Base-by-base conservation (phyloP, 1,140 invertebrate genomes). In the Drosophila simulans region DNA sequence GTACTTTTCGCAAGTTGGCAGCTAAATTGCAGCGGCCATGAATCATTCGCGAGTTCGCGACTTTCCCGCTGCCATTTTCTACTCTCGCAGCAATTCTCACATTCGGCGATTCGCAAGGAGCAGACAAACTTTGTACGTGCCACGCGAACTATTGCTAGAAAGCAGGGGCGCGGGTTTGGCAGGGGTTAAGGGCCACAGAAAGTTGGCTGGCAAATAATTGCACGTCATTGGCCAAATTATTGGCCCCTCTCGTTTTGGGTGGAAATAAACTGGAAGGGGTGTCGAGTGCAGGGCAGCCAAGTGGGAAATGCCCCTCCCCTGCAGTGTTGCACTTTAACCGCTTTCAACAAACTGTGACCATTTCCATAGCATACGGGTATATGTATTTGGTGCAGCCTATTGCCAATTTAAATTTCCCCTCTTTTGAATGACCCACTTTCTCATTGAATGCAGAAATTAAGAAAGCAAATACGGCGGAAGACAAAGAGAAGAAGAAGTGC, bases 1-100 rank as follows among this genome's bases (percentile, higher is more conserved):
- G 83, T 89, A 89, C 84, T 88, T 88, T 88, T 88, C 66, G 84
- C 83, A 80, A 88, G 79, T 89, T 88, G 84, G 84, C 83, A 89
- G 83, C 83, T 88, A 88, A 88, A 88, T 88, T 88, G 83, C 84
- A 89, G 51, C 66, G 65, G 58, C 80, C 79, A 88, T 83, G 83
- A 88, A 88, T 88, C 84, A 88, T 88, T 86, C 82, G 42, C 39
- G 48, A 40, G 88, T 88, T 86, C 82, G 42, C 39, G 48, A 40
- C 25, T 15, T 48, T 48, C 8, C 46, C 46, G 25, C 48, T 53
- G 42, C 65, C 48, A 15, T 55, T 57, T 43, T 51, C 55, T 72
- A 58, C 53, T 65, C 31, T 62, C 31, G 45, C 45, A 51, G 59
- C 76, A 63, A 76, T 65, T 59, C 48, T 34, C 57, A 63, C 79